Percentiles rank a stretch among this genome's conserved stretches.
Evolutionary conservation across 2,113 vertebrate genomes (phyloP).

Genomic region (Pygoscelis adeliae): DNA sequence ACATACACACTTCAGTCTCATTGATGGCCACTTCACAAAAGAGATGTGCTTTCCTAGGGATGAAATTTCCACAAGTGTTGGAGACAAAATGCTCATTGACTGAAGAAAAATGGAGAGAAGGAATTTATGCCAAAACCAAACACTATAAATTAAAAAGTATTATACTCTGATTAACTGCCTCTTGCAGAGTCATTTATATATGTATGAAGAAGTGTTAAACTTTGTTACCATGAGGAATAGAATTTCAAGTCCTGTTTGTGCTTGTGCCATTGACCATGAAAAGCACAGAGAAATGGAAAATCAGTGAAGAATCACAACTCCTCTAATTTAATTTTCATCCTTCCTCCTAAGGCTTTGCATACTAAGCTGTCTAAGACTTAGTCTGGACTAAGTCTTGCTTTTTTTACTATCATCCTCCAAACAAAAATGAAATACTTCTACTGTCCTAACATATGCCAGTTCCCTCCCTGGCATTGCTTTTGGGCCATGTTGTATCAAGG

Average conservation of each 20-base stretch:
- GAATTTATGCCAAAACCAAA: fast-evolving
- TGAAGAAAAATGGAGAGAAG: background rate
- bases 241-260: background rate
- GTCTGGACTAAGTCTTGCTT: background rate
- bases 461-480: background rate
- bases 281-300: background rate
- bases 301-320: background rate
- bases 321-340: background rate
- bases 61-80: background rate
- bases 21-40: background rate
- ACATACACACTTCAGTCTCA: background rate
- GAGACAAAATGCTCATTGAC: background rate
- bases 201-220: background rate
- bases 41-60: background rate
- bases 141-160: background rate
- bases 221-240: background rate
- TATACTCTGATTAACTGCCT: background rate
- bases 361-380: background rate
- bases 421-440: background rate
- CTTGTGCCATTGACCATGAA: background rate
- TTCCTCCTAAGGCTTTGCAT: background rate
- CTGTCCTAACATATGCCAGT: background rate
- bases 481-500: no score
- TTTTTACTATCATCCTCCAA: background rate
- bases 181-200: background rate